Evolutionary conservation across 1,140 invertebrate genomes (phyloP), one percentile per base, ranked within the genome.

Genomic region (Drosophila ficusphila): DNA sequence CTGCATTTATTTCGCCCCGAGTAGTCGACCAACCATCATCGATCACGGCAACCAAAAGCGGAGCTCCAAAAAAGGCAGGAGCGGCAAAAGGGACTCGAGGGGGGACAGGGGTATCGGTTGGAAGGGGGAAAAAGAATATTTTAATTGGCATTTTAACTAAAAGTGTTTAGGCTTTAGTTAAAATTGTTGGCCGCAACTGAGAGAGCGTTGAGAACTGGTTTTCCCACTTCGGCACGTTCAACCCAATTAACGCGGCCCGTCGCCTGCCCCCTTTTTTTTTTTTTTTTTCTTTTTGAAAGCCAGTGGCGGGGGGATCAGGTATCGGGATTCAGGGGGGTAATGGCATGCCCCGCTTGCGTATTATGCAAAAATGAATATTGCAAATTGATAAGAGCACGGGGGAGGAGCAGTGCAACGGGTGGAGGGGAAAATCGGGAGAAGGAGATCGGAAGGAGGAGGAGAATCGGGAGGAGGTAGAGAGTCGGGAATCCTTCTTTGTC

Each of bases 91-190:
- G n/a, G n/a, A n/a, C n/a, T n/a, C n/a, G n/a, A n/a, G n/a, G n/a
- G n/a, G n/a, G n/a, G n/a, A n/a, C n/a, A n/a, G n/a, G n/a, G n/a
- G n/a, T n/a, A n/a, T n/a, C n/a, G n/a, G n/a, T n/a, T n/a, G n/a
- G 60, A 70, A 46, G 64, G 49, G 38, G 38, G 60, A 65, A 73
- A 79, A 83, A 68, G 76, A 88, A 90, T 90, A 90, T 90, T 90
- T 90, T 90, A 90, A 90, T 90, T 90, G 89, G 89, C 89, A 90
- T 90, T 90, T 90, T 90, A 90, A 90, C 89, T 90, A 90, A 90
- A 90, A 90, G 89, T 90, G 89, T 90, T 90, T 90, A 90, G 89
- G 89, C 89, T 90, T 90, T 90, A 89, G 89, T 90, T 90, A 90
- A 90, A 90, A 90, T 90, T 89, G 89, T 78, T 83, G 74, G 33